Conservation (phyloP, 2,797 vertebrate species). For the Champsocephalus esox region DNA sequence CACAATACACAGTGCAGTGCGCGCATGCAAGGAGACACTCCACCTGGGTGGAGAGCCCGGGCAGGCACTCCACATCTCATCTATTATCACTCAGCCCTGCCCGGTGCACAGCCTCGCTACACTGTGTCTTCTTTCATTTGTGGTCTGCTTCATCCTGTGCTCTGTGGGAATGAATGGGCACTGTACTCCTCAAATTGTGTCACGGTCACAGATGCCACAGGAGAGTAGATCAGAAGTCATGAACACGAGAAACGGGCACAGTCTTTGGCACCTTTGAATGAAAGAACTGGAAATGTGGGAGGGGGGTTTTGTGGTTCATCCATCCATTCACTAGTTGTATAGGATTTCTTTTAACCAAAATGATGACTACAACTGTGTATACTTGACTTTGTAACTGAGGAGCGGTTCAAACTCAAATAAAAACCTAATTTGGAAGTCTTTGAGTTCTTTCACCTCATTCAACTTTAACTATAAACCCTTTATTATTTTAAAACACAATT, state of each 20-base stretch:
- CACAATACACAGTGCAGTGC: constrained; percentile 69
- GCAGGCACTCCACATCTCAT: constrained; percentile 79
- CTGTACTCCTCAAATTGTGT: constrained; percentile 65
- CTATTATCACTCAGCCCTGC: constrained; percentile 77
- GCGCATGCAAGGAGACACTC: constrained; percentile 67
- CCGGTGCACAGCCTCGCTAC: constrained; percentile 67
- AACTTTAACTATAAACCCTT: constrained; percentile 1
- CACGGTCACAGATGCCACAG: constrained; percentile 63
- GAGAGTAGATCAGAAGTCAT: constrained; percentile 50
- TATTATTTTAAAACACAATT: not conserved
- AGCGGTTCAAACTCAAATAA: constrained; percentile 13
- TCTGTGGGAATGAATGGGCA: constrained; percentile 63
- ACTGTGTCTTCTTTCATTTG: constrained; percentile 74
- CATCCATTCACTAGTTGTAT: not conserved
- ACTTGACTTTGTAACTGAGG: constrained; percentile 4
- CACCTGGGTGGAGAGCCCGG: constrained; percentile 72
- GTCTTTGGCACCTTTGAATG: constrained; percentile 28
- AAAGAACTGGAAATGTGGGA: constrained; percentile 20
- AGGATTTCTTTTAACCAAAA: constrained; percentile 19
- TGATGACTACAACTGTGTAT: not conserved
- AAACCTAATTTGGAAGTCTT: constrained; percentile 8
- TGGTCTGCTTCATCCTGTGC: constrained; percentile 67
- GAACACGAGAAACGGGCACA: constrained; percentile 13
- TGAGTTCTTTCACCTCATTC: constrained; percentile 17
- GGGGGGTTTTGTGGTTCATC: constrained; percentile 7